Conservation (phyloP, 2,888 invertebrate genomes). For the Cerastis leucographa region DNA sequence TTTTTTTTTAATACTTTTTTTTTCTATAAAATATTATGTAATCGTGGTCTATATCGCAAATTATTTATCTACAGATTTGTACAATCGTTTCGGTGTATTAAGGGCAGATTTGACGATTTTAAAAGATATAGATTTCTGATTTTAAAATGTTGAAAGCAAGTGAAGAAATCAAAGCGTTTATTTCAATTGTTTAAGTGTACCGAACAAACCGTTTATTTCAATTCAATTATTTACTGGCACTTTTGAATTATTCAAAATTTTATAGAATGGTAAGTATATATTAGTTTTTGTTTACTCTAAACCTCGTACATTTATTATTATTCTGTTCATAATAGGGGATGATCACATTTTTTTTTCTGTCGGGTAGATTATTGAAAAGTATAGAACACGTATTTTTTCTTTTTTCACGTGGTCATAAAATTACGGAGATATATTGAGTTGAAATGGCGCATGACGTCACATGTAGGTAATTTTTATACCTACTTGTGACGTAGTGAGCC, state of each 20-base stretch:
- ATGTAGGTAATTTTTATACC: no score
- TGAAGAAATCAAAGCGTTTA: not conserved
- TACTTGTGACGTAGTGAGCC: no score
- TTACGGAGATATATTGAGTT: no score
- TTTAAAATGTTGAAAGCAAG: not conserved
- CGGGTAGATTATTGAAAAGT: no score
- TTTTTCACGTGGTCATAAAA: no score
- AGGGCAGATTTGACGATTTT: conserved; percentile 31
- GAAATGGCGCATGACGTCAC: no score
- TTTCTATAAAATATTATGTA: conserved; percentile 57
- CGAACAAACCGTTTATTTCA: not conserved
- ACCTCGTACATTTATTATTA: not conserved
- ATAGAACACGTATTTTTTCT: no score
- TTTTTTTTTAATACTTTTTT: conserved; percentile 31
- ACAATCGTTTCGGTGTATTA: conserved; percentile 37
- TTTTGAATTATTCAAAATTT: not conserved
- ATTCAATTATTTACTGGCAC: not conserved
- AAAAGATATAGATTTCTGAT: not conserved
- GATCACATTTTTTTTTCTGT: no score
- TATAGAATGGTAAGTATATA: not conserved
- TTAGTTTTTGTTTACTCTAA: not conserved
- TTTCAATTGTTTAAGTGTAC: not conserved
- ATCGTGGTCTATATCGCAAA: conserved; percentile 60
- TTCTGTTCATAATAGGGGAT: not conserved
- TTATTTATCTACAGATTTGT: conserved; percentile 60